Evolutionary conservation across 2,888 invertebrate species (phyloP), one percentile per base, ranked within the genome.

Genomic region (Sesamia inferens): DNA sequence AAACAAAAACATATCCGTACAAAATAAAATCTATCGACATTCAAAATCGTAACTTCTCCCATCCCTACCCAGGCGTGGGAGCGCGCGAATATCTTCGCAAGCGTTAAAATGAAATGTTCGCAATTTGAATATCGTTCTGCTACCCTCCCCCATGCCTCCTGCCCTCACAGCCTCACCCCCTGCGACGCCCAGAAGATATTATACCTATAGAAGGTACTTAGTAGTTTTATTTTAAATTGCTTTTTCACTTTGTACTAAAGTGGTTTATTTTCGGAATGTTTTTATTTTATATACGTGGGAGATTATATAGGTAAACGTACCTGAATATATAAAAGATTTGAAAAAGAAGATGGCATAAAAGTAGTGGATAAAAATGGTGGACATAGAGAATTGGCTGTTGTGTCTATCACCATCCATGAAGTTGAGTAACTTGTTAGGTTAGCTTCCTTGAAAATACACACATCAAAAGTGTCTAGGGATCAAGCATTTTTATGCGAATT

Each of bases 91-190:
- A 95, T 95, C 96, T 95, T 95, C 92, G 94, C 94, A 95, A 96
- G 95, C 96, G 96, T 95, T 96, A 96, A 96, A 96, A 96, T 96
- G 96, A 96, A 96, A 96, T 96, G 96, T 96, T 96, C 96, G 95
- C 95, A 93, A 96, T 96, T 96, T 96, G 96, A 96, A 96, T 96
- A 96, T 93, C 93, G 90, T 92, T 90, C 90, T 89, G 86, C 82
- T 88, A 85, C 82, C 85, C 78, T 86, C 71, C 78, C 76, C 74
- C 66, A 66, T 63, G 51, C 66, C 67, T 5, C 14, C 44, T 22
- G 4, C 71, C 54, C 76, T 48, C 58, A 61, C 68, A 71, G 54
- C 76, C 74, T 66, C 68, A 62, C 68, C 66, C 76, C 82, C 74
- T 48, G 48, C 55, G 24, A 51, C 76, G 62, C 59, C 73, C 57